Conservation (phyloP, 2,888 invertebrate genomes). For the Cosmia pyralina region DNA sequence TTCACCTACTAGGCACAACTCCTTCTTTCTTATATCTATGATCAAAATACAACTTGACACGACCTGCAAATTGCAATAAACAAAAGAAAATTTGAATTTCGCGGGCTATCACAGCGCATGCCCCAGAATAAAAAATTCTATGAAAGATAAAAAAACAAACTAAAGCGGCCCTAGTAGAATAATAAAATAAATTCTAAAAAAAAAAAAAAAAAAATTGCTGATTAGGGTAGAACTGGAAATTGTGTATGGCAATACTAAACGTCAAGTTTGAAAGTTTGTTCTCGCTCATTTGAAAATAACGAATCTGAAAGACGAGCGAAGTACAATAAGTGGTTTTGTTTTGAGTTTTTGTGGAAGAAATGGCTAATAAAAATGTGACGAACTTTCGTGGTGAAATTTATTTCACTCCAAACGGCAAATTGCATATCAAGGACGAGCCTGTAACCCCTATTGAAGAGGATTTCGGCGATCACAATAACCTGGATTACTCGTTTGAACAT, state of each 20-base stretch:
- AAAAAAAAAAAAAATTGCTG: no score
- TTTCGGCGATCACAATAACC: constrained; percentile 77
- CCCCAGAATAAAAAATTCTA: no score
- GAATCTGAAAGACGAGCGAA: constrained; percentile 38
- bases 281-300: constrained; percentile 69
- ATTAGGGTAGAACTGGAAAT: constrained; percentile 10
- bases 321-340: constrained; percentile 57
- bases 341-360: constrained; percentile 61
- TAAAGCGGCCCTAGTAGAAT: no score
- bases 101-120: no score
- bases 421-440: constrained; percentile 82
- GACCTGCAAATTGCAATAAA: no score
- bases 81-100: no score
- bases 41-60: no score
- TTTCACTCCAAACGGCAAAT: constrained; percentile 75
- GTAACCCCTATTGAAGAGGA: constrained; percentile 80
- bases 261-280: constrained; percentile 57
- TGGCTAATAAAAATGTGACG: constrained; percentile 82
- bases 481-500: constrained; percentile 75
- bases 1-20: no score
- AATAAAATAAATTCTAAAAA: no score
- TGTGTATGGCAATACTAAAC: constrained; percentile 49
- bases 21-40: no score
- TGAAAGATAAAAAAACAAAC: no score
- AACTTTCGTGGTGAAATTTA: constrained; percentile 82